A percentile compares a stretch with the other conserved stretches of the same genome.
Evolutionary conservation across 2,113 vertebrate genomes (phyloP).

Genomic region (Anser brachyrhynchus): DNA sequence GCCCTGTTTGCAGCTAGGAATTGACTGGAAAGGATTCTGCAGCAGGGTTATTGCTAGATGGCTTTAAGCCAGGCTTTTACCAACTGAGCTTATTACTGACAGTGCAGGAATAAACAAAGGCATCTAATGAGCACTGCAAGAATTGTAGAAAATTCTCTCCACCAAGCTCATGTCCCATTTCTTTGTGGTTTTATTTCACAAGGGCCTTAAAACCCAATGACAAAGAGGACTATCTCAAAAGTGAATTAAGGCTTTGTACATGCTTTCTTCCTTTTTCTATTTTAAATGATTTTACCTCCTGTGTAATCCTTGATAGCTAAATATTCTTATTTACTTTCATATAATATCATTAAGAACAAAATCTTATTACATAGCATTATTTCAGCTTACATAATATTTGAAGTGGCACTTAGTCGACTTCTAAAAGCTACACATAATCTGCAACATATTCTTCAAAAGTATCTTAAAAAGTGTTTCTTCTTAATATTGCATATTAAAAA

Average conservation of each 20-base stretch:
- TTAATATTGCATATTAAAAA: background rate
- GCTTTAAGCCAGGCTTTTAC: slow-evolving; percentile 37
- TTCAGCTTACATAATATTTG: background rate
- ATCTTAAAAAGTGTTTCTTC: background rate
- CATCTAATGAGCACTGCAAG: background rate
- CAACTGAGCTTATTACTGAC: background rate
- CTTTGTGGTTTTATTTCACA: background rate
- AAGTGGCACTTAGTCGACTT: background rate
- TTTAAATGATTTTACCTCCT: background rate
- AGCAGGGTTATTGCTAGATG: background rate
- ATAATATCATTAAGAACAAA: background rate
- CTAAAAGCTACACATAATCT: background rate
- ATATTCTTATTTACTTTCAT: background rate
- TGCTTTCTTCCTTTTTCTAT: background rate
- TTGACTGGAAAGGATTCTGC: background rate
- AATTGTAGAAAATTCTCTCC: background rate
- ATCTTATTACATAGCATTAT: background rate
- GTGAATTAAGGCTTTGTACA: background rate
- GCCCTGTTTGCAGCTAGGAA: background rate
- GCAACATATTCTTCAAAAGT: background rate
- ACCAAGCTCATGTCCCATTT: background rate
- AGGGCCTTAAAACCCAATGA: background rate
- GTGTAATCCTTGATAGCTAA: background rate
- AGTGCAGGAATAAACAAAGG: slow-evolving; percentile 10
- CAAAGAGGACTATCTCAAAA: background rate